Evolutionary conservation across 2,888 invertebrate species (phyloP).

Genomic region (Strigamia maritima): DNA sequence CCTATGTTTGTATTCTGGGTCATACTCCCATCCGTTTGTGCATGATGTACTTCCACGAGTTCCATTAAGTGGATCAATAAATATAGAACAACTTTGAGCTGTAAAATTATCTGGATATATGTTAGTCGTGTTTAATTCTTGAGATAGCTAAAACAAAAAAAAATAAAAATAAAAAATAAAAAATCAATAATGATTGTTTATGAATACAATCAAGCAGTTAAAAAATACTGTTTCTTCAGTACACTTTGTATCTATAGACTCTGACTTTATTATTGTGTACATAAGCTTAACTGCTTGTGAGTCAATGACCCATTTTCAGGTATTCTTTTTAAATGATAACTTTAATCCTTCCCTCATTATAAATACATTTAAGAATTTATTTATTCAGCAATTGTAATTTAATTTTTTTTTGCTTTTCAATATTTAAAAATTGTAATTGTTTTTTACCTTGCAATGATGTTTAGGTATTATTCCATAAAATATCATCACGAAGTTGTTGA

Average conservation of each 20-base stretch:
- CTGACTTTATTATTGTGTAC: too few species aligned
- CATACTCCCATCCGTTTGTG: background rate
- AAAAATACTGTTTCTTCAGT: too few species aligned
- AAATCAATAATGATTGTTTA: too few species aligned
- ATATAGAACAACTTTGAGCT: background rate
- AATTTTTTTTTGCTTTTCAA: too few species aligned
- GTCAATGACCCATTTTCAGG: background rate
- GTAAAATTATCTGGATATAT: background rate
- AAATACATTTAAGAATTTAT: too few species aligned
- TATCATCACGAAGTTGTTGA: constrained; percentile 35
- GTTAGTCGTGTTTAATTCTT: background rate
- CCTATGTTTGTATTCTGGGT: background rate
- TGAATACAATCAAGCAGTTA: too few species aligned
- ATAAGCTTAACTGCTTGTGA: background rate
- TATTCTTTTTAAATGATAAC: background rate
- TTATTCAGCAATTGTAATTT: too few species aligned
- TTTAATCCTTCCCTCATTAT: too few species aligned
- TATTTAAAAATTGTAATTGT: too few species aligned
- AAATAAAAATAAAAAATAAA: too few species aligned
- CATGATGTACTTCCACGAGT: background rate
- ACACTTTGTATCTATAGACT: too few species aligned
- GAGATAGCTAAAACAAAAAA: background rate
- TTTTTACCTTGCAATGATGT: constrained; percentile 38
- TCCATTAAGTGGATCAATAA: background rate
- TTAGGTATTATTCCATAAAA: constrained; percentile 36